Conservation (phyloP, 2,888 invertebrate species). For the Sinodicranocentrus sp. region DNA sequence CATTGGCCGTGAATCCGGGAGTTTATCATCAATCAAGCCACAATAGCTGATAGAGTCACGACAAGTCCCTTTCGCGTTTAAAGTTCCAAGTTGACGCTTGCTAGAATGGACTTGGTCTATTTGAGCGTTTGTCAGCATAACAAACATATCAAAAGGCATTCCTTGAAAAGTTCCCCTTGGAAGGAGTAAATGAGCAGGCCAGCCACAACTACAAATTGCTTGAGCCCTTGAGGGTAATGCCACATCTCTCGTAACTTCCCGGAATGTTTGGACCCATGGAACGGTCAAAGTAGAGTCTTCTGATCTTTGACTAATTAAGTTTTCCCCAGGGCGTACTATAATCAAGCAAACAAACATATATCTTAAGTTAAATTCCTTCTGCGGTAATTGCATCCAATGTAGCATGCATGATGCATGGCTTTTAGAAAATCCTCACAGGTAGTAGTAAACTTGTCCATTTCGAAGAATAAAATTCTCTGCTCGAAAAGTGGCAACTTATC, state of each 20-base stretch:
- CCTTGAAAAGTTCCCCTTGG: constrained; percentile 61
- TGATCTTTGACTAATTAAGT: constrained; percentile 84
- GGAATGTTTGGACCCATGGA: constrained; percentile 90
- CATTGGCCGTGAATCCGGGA: constrained; percentile 83
- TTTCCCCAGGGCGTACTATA: constrained; percentile 79
- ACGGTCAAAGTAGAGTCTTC: constrained; percentile 88
- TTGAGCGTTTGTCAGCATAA: constrained; percentile 76
- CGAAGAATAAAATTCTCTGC: constrained; percentile 84
- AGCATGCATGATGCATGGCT: neutral
- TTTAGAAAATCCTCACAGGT: too few species aligned
- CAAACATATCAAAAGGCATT: constrained; percentile 77
- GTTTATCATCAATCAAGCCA: constrained; percentile 86
- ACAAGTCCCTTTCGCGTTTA: constrained; percentile 79
- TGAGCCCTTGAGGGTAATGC: constrained; percentile 79
- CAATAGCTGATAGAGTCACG: constrained; percentile 85
- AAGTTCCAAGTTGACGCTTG: neutral
- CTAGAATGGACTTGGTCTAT: constrained; percentile 41
- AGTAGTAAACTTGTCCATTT: constrained; percentile 85
- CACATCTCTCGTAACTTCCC: constrained; percentile 79
- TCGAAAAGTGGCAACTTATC: constrained; percentile 83
- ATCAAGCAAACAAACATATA: constrained; percentile 72
- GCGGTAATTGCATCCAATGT: constrained; percentile 56
- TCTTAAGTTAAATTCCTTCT: constrained; percentile 73
- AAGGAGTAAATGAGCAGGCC: constrained; percentile 89
- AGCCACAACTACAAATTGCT: constrained; percentile 85